Percentiles rank a stretch among this genome's conserved stretches.
Conservation (phyloP, 2,888 invertebrate genomes). For the Graphium colonna region DNA sequence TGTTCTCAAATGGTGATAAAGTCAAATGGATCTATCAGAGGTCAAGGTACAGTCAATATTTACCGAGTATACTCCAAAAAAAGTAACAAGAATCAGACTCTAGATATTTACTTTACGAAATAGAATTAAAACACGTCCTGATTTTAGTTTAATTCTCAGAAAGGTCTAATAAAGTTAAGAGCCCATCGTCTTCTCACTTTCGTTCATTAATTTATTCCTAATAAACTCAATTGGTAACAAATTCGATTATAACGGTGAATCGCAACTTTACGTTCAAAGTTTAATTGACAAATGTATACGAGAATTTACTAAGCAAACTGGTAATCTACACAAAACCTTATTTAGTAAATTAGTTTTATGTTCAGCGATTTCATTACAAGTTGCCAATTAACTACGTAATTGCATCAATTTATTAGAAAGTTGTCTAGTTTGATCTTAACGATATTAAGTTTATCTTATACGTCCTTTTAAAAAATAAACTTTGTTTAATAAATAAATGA, state of each 20-base stretch:
- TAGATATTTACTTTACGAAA: neutral
- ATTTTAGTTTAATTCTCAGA: neutral
- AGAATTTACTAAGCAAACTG: neutral
- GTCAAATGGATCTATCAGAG: too few relatives aligned
- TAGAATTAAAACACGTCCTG: neutral
- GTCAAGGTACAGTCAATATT: too few relatives aligned
- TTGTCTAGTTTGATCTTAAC: neutral
- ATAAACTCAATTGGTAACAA: neutral
- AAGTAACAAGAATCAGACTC: too few relatives aligned
- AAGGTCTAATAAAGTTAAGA: neutral
- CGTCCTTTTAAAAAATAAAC: too few relatives aligned
- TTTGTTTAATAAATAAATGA: neutral
- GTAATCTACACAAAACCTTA: neutral
- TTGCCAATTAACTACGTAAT: neutral
- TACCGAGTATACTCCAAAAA: too few relatives aligned
- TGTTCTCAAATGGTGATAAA: too few relatives aligned
- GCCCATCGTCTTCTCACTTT: neutral
- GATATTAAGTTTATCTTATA: too few relatives aligned
- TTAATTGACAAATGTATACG: constrained; percentile 1
- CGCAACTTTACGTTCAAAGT: constrained; percentile 9
- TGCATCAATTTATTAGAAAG: neutral
- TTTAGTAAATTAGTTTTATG: neutral
- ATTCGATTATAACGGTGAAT: constrained; percentile 4
- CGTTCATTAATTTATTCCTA: neutral
- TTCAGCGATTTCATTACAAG: neutral